Conservation (phyloP, 1,140 invertebrate species). For the Orchesella cincta region DNA sequence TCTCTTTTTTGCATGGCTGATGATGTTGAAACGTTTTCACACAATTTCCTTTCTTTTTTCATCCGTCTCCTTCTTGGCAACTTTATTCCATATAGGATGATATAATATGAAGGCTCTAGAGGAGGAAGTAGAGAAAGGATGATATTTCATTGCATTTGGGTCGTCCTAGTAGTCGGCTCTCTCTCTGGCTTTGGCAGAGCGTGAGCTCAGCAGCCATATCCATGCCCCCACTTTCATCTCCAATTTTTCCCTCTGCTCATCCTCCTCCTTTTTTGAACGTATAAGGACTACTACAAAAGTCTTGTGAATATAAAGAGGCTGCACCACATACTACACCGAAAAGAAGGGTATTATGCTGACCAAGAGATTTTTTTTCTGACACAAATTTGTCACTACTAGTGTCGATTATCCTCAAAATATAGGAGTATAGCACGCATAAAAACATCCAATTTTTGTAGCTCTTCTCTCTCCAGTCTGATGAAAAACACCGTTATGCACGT, state of each 20-base stretch:
- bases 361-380: neutral
- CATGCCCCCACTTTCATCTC: neutral
- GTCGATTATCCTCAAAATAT: constrained; percentile 1
- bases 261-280: neutral
- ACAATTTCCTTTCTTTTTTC: neutral
- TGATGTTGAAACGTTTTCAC: neutral
- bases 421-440: neutral
- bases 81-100: neutral
- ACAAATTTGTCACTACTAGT: constrained; percentile 8
- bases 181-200: neutral
- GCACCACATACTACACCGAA: neutral
- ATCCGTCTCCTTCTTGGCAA: neutral
- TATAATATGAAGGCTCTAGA: neutral
- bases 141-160: neutral
- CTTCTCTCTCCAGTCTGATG: no score
- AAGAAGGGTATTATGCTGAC: neutral
- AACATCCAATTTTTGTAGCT: no score
- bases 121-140: neutral
- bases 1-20: neutral
- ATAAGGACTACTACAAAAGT: neutral
- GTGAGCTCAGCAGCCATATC: neutral
- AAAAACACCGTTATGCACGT: no score
- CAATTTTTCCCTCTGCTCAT: neutral
- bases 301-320: neutral
- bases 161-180: neutral